Base-by-base conservation (phyloP, 1,140 invertebrate genomes). In the Armadillidium nasatum region DNA sequence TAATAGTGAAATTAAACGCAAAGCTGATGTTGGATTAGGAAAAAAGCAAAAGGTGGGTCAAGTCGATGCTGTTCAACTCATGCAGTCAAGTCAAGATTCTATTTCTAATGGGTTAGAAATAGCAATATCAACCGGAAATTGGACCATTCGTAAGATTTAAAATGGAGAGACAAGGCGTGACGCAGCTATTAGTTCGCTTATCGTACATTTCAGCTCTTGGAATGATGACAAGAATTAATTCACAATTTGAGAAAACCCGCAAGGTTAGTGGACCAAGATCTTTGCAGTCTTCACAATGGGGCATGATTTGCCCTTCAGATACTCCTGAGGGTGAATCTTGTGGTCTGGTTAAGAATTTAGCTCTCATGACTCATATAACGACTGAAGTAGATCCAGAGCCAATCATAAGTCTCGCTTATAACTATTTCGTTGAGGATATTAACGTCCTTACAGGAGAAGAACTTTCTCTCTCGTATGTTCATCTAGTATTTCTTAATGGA, bases 261-360 rank as follows among this genome's bases (percentile, higher is more conserved):
- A 99, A 99, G 88, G 97, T 99, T 0, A 97, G 95, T 22, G 98
- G 98, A 1, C 97, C 97, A 0, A 87, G 98, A 73, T 98, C 97
- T 0, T 86, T 99, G 13, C 98, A 99, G 83, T 91, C 95, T 0
- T 98, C 96, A 10, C 98, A 99, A 83, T 89, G 88, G 88, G 89
- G 89, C 7, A 87, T 90, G 85, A 79, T 97, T 11, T 96, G 98
- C 87, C 97, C 97, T 0, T 96, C 94, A 50, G 98, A 99, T 85
- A 99, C 98, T 4, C 98, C 98, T 60, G 98, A 99, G 90, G 98
- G 98, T 83, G 97, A 98, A 89, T 92, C 93, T 71, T 99, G 98
- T 86, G 98, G 98, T 81, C 87, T 99, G 44, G 96, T 99, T 0
- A 99, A 99, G 86, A 99, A 99, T 87, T 87, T 99, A 19, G 97